These are phyloP conservation scores for Eilema griseolum DNA, from an alignment of 2,888 invertebrate species.

Conservation along the genomic window DNA sequence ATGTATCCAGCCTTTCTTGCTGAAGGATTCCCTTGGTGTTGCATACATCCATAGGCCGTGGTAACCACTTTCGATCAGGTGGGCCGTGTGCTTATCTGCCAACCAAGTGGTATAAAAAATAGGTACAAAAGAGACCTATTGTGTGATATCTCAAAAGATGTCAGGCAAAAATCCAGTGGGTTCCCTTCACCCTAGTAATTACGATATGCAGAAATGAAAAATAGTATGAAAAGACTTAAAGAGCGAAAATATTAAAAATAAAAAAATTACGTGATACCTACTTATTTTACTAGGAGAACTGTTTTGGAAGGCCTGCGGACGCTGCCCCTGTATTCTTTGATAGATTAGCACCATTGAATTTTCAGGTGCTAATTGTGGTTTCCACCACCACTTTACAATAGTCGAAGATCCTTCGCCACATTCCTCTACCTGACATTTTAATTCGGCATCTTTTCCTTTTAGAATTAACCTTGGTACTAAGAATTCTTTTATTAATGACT, in stretches of 20 bases:
- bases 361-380: not conserved
- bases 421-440: constrained; percentile 3
- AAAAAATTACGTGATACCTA: not conserved
- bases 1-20: too few relatives aligned
- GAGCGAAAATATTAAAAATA: not conserved
- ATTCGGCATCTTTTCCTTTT: constrained; percentile 1
- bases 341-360: not conserved
- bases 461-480: not conserved
- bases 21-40: too few relatives aligned
- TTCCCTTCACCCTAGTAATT: too few relatives aligned
- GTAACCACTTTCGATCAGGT: too few relatives aligned
- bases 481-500: constrained; percentile 1
- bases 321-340: not conserved
- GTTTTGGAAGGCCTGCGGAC: not conserved
- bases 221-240: not conserved
- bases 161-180: too few relatives aligned
- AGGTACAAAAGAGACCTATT: too few relatives aligned
- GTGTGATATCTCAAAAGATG: too few relatives aligned
- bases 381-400: constrained; percentile 13
- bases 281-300: not conserved
- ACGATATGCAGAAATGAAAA: not conserved
- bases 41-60: too few relatives aligned
- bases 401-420: not conserved
- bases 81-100: too few relatives aligned
- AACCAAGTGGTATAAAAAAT: too few relatives aligned